Evolutionary conservation across 2,888 invertebrate genomes (phyloP).

Genomic region (Thumatha senex): DNA sequence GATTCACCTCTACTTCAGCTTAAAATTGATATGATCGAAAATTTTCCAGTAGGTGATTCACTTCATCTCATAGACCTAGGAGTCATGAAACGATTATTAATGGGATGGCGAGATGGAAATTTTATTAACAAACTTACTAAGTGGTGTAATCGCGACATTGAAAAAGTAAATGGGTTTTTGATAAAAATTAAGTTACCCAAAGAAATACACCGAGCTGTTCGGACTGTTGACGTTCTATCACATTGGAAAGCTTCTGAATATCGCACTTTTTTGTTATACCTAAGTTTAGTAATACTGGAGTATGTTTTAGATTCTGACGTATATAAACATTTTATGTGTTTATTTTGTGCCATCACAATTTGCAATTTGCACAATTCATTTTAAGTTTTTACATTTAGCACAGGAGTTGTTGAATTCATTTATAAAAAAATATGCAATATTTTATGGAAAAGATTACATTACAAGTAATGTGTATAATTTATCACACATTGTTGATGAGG

Average conservation of each 20-base stretch:
- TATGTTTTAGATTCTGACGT: background rate
- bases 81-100: conserved; percentile 21
- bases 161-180: conserved; percentile 14
- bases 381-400: conserved; percentile 2
- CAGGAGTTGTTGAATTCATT: background rate
- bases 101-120: conserved; percentile 22
- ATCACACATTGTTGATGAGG: conserved; percentile 8
- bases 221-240: background rate
- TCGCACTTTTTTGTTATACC: conserved; percentile 7
- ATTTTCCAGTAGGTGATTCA: conserved; percentile 18
- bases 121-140: background rate
- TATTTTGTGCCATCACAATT: conserved; percentile 11
- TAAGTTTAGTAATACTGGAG: conserved; percentile 7
- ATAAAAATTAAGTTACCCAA: background rate
- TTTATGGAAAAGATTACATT: background rate
- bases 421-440: background rate
- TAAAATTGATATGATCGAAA: conserved; percentile 18
- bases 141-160: conserved; percentile 14
- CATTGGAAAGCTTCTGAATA: conserved; percentile 12
- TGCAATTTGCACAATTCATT: conserved; percentile 2
- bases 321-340: conserved; percentile 4
- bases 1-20: conserved; percentile 11
- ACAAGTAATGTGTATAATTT: conserved; percentile 13
- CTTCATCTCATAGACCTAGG: conserved; percentile 24
- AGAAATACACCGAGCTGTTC: conserved; percentile 5